Base-by-base conservation (phyloP, 1,140 invertebrate genomes). In the Papilio polyxenes region DNA sequence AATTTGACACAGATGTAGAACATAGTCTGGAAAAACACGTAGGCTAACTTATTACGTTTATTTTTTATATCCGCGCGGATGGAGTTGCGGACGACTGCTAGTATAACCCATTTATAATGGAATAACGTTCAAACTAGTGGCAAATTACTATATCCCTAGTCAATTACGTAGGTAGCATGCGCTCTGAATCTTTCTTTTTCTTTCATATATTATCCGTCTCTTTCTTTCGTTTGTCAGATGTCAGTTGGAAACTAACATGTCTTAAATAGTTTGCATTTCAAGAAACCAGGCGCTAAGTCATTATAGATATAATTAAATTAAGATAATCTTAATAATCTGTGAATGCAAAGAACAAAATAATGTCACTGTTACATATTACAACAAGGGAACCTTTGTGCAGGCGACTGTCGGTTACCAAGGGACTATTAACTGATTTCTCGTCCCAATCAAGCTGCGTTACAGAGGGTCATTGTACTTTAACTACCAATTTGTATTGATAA, bases 391-490 rank as follows among this genome's bases (percentile, higher is more conserved):
- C 31, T 65, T 65, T 65, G 23, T 65, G 23, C 62, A 65, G 23
- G 31, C 62, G 62, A 65, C 10, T 31, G 62, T 65, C 62, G 20
- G 62, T 65, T 31, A 31, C 62, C 13, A 65, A 65, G 62, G 20
- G 23, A 65, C 62, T 65, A 31, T 31, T 65, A 65, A 65, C 62
- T 65, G 20, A 65, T 65, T 65, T 37, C 62, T 65, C 23, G 23
- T 72, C 31, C 8, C 23, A 72, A 37, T 72, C 62, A 23, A 72
- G 65, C 65, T 37, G 65, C 65, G 65, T 72, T 72, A 37, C 31
- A 72, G 31, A 72, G 65, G 23, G 65, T 72, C 65, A 37, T 72
- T 72, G 65, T 72, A 72, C 65, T 72, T 72, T 37, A 72, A 72
- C 31, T 31, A 72, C 13, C 65, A 72, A 72, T 72, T 31, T 65